Evolutionary conservation across 1,140 invertebrate genomes (phyloP).

Genomic region (Olivierus martensii): DNA sequence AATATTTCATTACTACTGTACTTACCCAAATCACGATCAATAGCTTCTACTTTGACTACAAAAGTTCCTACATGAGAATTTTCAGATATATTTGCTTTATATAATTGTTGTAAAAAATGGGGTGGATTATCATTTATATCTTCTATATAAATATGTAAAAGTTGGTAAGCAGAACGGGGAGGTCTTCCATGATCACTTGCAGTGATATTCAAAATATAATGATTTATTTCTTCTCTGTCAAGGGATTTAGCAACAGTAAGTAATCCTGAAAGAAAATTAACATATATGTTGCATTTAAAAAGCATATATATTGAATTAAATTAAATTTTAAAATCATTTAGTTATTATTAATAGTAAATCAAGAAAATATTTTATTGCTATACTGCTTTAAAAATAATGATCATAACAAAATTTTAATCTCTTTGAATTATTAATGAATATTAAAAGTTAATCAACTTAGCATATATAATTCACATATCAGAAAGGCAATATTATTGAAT

Average conservation of each 20-base stretch:
- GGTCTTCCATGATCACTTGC: conserved; percentile 81
- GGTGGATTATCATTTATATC: conserved; percentile 64
- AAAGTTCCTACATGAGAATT: conserved; percentile 56
- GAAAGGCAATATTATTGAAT: too few species aligned
- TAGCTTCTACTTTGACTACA: conserved; percentile 59
- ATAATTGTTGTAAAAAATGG: conserved; percentile 56
- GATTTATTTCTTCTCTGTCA: conserved; percentile 61
- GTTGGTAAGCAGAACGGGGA: conserved; percentile 43
- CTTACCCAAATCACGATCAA: conserved; percentile 46
- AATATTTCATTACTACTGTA: neutral
- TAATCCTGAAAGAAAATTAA: conserved; percentile 44
- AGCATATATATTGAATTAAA: too few species aligned
- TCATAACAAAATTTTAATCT: too few species aligned
- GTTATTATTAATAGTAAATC: too few species aligned
- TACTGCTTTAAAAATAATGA: too few species aligned
- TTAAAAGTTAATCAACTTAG: too few species aligned
- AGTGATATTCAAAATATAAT: conserved; percentile 60
- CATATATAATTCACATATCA: too few species aligned
- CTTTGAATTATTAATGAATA: too few species aligned
- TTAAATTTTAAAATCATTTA: too few species aligned
- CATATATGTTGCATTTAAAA: too few species aligned
- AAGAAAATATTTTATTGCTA: too few species aligned
- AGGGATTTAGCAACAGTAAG: conserved; percentile 57
- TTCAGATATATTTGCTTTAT: conserved; percentile 64
- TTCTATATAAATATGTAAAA: conserved; percentile 47